These are phyloP conservation scores for Morpho achilles DNA, from an alignment of 2,888 invertebrate genomes.

Conservation along the genomic window DNA sequence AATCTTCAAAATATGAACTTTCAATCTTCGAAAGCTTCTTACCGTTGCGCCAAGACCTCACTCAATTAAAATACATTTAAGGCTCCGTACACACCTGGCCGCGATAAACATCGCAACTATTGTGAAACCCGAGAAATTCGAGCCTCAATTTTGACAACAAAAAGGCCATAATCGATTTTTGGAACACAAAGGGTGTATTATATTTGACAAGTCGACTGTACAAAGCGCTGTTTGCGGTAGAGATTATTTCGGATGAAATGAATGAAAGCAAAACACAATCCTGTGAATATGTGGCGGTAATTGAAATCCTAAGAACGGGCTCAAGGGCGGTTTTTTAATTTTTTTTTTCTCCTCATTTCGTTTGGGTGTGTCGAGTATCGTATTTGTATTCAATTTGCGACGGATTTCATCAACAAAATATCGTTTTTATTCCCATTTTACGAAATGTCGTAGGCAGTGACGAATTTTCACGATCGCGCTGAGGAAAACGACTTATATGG, in stretches of 20 bases:
- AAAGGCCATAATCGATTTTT: conserved; percentile 78
- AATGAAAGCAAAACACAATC: conserved; percentile 77
- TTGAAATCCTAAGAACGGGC: conserved; percentile 69
- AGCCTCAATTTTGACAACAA: conserved; percentile 79
- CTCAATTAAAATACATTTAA: conserved; percentile 75
- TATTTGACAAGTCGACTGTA: conserved; percentile 77
- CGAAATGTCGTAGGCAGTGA: conserved; percentile 24
- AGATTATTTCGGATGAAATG: conserved; percentile 78
- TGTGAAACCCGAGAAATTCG: conserved; percentile 72
- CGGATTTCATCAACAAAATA: conserved; percentile 24
- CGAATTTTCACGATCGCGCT: conserved; percentile 17
- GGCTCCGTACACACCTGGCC: conserved; percentile 62
- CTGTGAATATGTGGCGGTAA: conserved; percentile 67
- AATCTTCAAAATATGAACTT: conserved; percentile 13
- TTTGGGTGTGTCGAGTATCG: conserved; percentile 38
- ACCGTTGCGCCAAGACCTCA: conserved; percentile 9
- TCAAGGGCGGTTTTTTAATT: conserved; percentile 54
- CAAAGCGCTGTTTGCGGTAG: conserved; percentile 73
- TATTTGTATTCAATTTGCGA: conserved; percentile 28
- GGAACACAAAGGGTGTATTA: conserved; percentile 69
- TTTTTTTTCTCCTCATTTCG: conserved; percentile 40
- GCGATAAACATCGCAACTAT: conserved; percentile 75
- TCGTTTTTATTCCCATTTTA: conserved; percentile 19
- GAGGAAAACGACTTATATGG: conserved; percentile 5
- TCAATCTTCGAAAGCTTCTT: conserved; percentile 5